Conservation (phyloP, 2,888 invertebrate species). For the Orthonychiurus folsomi region DNA sequence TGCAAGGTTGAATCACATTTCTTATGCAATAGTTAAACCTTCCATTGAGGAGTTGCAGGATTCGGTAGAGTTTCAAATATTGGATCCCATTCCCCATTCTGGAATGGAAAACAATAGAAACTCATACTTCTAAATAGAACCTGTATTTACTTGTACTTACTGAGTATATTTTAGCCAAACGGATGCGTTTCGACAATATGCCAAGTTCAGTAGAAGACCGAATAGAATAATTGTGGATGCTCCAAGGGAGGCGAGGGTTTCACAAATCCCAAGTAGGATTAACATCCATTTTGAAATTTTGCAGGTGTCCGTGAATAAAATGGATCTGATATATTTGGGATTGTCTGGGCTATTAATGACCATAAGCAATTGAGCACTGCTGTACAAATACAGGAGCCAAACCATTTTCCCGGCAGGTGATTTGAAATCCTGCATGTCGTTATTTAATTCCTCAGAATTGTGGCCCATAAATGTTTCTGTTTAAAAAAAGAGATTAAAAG, state of each 20-base stretch:
- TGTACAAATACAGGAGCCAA: neutral
- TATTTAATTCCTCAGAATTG: too few species aligned
- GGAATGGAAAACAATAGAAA: neutral
- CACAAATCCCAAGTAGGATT: neutral
- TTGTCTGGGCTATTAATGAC: neutral
- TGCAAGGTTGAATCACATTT: neutral
- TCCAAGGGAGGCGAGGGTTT: neutral
- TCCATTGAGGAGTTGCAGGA: neutral
- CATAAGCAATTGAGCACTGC: neutral
- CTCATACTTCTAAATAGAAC: neutral
- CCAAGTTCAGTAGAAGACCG: neutral
- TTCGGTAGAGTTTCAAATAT: too few species aligned
- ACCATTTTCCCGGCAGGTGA: neutral
- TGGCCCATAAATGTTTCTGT: too few species aligned
- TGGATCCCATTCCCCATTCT: too few species aligned
- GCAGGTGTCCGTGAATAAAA: neutral
- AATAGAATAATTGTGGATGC: neutral
- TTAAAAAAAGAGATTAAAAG: too few species aligned
- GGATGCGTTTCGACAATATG: neutral
- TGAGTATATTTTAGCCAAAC: neutral
- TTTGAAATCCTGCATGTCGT: neutral
- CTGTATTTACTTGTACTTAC: neutral
- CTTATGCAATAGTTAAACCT: neutral
- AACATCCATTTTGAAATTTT: neutral
- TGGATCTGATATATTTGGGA: neutral